Conservation (phyloP, 2,113 vertebrate genomes). For the Laticauda colubrina region DNA sequence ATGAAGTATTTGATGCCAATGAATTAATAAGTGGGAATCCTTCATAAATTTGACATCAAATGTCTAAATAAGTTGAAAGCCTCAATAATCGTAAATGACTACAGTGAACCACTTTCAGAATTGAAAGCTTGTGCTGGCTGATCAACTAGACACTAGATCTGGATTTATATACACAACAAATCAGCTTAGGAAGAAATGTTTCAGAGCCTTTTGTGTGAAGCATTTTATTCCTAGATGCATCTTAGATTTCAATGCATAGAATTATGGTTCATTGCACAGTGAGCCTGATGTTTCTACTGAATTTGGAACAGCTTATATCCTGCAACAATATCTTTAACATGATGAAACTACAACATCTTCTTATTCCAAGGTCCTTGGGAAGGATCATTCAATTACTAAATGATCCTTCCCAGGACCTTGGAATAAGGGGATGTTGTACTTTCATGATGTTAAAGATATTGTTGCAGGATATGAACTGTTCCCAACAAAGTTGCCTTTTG, state of each 20-base stretch:
- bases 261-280: neutral
- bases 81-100: slow-evolving; percentile 23
- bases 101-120: slow-evolving; percentile 1
- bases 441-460: neutral
- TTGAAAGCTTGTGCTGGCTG: neutral
- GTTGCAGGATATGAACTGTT: neutral
- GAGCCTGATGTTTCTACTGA: neutral
- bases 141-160: neutral
- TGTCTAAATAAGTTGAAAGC: neutral
- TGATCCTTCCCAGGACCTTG: neutral
- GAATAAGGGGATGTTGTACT: neutral
- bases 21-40: neutral
- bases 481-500: neutral
- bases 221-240: slow-evolving; percentile 9
- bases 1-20: neutral
- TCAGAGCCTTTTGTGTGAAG: neutral
- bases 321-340: no score
- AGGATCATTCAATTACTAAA: neutral
- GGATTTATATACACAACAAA: slow-evolving; percentile 1
- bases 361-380: no score
- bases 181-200: slow-evolving; percentile 18
- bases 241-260: neutral
- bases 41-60: neutral
- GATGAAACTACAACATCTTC: no score
- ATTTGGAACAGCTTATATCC: neutral